Conservation (phyloP, 1,140 invertebrate species). For the Neodiprion fabricii region DNA sequence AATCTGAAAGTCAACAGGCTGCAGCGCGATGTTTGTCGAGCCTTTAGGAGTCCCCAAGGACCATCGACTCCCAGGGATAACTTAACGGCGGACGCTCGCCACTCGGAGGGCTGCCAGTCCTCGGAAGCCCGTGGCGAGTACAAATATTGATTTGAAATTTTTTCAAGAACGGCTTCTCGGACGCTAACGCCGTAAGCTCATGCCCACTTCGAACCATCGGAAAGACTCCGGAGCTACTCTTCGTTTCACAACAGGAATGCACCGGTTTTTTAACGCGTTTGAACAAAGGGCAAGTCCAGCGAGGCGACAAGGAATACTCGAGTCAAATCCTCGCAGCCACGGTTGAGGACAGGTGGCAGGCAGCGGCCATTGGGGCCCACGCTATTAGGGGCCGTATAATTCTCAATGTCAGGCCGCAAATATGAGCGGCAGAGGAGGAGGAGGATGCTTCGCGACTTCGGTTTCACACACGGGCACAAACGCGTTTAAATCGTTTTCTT, state of each 20-base stretch:
- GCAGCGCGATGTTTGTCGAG: slow-evolving; percentile 20
- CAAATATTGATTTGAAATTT: slow-evolving; percentile 38
- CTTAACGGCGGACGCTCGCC: neutral
- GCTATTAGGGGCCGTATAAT: neutral
- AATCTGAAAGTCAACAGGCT: slow-evolving; percentile 8
- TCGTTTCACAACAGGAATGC: neutral
- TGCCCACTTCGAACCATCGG: slow-evolving; percentile 1
- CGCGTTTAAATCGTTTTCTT: too few species aligned
- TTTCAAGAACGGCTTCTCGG: slow-evolving; percentile 17
- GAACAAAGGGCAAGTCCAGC: neutral
- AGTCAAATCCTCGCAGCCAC: too few species aligned
- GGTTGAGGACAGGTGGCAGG: too few species aligned
- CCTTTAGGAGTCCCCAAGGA: slow-evolving; percentile 15
- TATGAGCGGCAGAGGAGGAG: too few species aligned
- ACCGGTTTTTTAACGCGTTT: neutral
- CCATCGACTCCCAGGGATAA: neutral
- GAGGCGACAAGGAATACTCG: too few species aligned
- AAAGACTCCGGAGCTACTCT: too few species aligned
- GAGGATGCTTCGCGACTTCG: too few species aligned
- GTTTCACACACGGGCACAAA: too few species aligned
- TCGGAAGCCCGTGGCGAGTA: slow-evolving; percentile 28
- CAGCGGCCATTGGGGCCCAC: too few species aligned
- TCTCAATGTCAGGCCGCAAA: neutral
- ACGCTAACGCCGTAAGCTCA: neutral
- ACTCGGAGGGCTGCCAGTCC: neutral